Evolutionary conservation across 1,140 invertebrate genomes (phyloP).

Genomic region (Eupristina koningsbergeri): DNA sequence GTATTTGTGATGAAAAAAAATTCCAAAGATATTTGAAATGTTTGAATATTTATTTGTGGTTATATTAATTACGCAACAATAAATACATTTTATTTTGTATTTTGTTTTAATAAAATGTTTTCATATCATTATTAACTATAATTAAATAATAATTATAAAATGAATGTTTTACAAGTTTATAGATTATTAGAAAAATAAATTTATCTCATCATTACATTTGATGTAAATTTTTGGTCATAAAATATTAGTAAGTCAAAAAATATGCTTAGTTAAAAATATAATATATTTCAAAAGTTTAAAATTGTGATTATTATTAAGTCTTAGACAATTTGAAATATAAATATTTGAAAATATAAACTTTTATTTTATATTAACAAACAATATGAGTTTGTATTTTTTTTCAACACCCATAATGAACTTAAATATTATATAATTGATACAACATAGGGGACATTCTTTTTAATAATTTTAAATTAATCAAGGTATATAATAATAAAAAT

Average conservation of each 20-base stretch:
- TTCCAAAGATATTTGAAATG: slow-evolving; percentile 45
- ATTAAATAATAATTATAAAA: slow-evolving; percentile 12
- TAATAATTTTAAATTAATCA: no score
- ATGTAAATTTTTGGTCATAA: slow-evolving; percentile 3
- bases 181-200: slow-evolving; percentile 13
- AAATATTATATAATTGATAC: no score
- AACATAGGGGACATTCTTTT: no score
- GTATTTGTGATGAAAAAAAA: slow-evolving; percentile 30
- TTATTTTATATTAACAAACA: no score
- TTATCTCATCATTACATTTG: slow-evolving; percentile 8
- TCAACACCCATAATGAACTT: no score
- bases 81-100: slow-evolving; percentile 13
- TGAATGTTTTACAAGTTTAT: slow-evolving; percentile 13
- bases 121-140: background rate
- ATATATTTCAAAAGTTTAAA: slow-evolving; percentile 3
- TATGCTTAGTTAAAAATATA: background rate
- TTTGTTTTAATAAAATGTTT: slow-evolving; percentile 18
- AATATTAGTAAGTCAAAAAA: no score
- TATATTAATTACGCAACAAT: slow-evolving; percentile 21
- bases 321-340: no score
- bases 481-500: no score
- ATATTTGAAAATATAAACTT: no score
- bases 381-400: no score
- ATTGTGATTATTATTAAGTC: no score
- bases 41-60: slow-evolving; percentile 35